Conservation (phyloP, 2,797 vertebrate species). For the Scolopax bukidnonensis region DNA sequence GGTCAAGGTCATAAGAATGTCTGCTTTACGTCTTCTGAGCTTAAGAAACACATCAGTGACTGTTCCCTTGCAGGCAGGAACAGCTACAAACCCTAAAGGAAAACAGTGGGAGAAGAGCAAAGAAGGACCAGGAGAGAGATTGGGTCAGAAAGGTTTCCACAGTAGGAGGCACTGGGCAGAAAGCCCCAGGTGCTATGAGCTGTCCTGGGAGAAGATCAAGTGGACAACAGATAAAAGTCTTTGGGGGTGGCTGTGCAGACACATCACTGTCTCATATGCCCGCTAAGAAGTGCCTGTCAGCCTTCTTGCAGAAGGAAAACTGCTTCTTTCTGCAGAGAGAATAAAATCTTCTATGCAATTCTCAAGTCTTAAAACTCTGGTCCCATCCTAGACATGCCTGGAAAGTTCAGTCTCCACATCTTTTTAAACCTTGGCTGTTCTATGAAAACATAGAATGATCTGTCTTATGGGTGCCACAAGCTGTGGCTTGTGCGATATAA, state of each 20-base stretch:
- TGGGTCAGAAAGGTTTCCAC: background rate
- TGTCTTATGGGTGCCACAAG: background rate
- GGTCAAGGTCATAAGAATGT: background rate
- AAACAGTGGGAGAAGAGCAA: background rate
- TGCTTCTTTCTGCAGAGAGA: background rate
- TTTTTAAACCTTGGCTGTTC: background rate
- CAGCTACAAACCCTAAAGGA: background rate
- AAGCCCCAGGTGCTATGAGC: background rate
- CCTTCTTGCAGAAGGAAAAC: background rate
- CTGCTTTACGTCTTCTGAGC: background rate
- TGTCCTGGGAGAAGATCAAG: background rate
- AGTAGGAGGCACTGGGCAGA: background rate
- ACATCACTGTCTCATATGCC: background rate
- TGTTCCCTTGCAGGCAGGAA: background rate
- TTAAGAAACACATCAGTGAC: background rate
- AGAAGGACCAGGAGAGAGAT: background rate
- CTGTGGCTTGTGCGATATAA: background rate
- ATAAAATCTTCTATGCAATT: background rate
- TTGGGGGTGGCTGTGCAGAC: background rate
- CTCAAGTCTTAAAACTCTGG: background rate
- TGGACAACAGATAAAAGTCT: background rate
- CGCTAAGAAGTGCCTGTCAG: background rate
- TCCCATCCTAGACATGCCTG: background rate
- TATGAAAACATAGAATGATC: background rate
- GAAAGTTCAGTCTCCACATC: background rate